Percentiles rank a stretch among this genome's conserved stretches.
Conservation (phyloP, 2,797 vertebrate genomes). For the Bradypus variegatus region DNA sequence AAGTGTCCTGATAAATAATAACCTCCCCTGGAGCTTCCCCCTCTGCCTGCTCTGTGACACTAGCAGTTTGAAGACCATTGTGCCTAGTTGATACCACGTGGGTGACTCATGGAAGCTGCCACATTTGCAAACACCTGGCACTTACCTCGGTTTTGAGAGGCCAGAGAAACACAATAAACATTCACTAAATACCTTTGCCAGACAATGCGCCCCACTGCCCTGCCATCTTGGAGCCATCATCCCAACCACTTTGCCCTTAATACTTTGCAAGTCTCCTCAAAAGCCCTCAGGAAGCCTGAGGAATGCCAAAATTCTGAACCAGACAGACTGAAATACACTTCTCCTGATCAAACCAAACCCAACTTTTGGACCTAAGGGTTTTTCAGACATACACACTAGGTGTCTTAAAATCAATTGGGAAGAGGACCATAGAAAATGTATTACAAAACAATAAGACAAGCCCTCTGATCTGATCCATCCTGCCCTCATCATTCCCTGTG, state of each 20-base stretch:
- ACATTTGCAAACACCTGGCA: not conserved
- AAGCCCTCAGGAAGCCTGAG: not conserved
- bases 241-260: rapidly evolving
- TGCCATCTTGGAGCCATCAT: not conserved
- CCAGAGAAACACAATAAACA: not conserved
- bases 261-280: no score
- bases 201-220: not conserved
- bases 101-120: not conserved
- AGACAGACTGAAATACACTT: not conserved
- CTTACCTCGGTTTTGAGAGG: not conserved
- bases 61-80: not conserved
- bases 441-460: not conserved
- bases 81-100: not conserved
- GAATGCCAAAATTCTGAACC: not conserved
- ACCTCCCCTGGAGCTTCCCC: not conserved
- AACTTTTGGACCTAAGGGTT: not conserved
- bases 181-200: not conserved
- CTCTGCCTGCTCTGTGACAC: not conserved
- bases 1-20: not conserved
- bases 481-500: not conserved
- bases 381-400: not conserved
- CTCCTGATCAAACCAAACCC: not conserved
- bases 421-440: not conserved
- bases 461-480: not conserved
- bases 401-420: not conserved